Conservation (phyloP, 2,888 invertebrate genomes). For the Psylliodes chrysocephalus region DNA sequence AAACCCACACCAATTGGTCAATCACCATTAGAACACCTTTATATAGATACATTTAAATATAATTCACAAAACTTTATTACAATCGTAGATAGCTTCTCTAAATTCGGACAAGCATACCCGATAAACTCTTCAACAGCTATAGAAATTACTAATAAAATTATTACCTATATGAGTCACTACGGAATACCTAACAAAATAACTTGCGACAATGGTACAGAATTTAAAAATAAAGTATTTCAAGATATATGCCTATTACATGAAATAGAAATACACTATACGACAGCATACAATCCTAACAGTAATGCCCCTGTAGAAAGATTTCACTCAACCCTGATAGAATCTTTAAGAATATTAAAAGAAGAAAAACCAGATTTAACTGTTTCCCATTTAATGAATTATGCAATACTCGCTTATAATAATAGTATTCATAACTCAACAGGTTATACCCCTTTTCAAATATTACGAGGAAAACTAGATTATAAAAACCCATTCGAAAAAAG, state of each 20-base stretch:
- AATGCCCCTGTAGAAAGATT: slow-evolving; percentile 5
- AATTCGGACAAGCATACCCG: slow-evolving; percentile 7
- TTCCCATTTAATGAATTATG: slow-evolving; percentile 12
- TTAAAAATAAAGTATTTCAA: too few relatives aligned
- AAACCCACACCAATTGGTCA: slow-evolving; percentile 17
- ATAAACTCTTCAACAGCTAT: slow-evolving; percentile 9
- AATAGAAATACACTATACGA: slow-evolving; percentile 11
- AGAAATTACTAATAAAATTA: slow-evolving; percentile 10
- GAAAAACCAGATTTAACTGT: background rate
- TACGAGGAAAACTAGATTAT: slow-evolving; percentile 18
- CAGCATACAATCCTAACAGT: slow-evolving; percentile 6
- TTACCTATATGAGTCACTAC: too few relatives aligned
- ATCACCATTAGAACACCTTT: slow-evolving; percentile 14
- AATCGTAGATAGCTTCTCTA: too few relatives aligned
- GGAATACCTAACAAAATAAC: slow-evolving; percentile 12
- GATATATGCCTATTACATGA: background rate
- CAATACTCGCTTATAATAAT: slow-evolving; percentile 20
- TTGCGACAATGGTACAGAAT: too few relatives aligned
- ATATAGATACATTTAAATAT: slow-evolving; percentile 12
- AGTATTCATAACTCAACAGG: slow-evolving; percentile 9
- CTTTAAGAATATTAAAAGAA: background rate
- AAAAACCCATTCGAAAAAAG: slow-evolving; percentile 15
- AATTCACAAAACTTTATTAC: background rate
- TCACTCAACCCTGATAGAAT: background rate
- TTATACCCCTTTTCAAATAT: slow-evolving; percentile 22